Evolutionary conservation across 1,140 invertebrate species (phyloP).

Genomic region (Acromyrmex echinatior): DNA sequence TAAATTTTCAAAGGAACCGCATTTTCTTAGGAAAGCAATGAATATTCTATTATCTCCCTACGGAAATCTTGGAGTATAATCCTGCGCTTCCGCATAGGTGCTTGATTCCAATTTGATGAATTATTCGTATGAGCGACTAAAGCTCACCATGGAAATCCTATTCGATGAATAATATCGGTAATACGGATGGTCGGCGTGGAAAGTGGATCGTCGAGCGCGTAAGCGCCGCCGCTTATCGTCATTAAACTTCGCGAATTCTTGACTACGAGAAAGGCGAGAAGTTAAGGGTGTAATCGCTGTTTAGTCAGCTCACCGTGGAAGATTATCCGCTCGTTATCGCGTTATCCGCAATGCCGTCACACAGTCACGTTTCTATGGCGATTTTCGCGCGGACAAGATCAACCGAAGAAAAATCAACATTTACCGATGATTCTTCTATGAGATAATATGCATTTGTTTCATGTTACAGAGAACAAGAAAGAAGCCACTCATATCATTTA

Average conservation of each 20-base stretch:
- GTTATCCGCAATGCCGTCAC: conserved; percentile 64
- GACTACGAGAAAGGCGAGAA: conserved; percentile 63
- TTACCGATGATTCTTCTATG: conserved; percentile 33
- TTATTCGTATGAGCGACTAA: conserved; percentile 51
- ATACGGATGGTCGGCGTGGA: conserved; percentile 35
- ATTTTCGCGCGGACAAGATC: conserved; percentile 41
- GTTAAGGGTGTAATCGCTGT: conserved; percentile 76
- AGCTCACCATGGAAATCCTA: conserved; percentile 30
- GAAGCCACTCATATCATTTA: conserved; percentile 1
- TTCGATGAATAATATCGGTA: conserved; percentile 57
- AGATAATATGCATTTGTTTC: conserved; percentile 43
- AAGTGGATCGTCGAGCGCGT: conserved; percentile 27
- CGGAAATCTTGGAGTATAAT: conserved; percentile 51
- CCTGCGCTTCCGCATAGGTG: neutral
- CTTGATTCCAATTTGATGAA: conserved; percentile 53
- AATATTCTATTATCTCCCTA: conserved; percentile 56
- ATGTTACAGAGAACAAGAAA: conserved; percentile 14
- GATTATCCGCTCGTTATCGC: conserved; percentile 76
- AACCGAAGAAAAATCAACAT: conserved; percentile 65
- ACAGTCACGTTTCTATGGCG: conserved; percentile 68
- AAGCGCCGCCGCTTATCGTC: conserved; percentile 38
- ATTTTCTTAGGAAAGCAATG: conserved; percentile 34
- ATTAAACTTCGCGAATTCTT: conserved; percentile 68
- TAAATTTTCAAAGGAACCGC: conserved; percentile 21
- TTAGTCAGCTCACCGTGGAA: conserved; percentile 72